Percentiles rank a stretch among this genome's conserved stretches.
phyloP scores from a whole-genome alignment of 1,140 invertebrate species.

The Cylas formicarius region DNA sequence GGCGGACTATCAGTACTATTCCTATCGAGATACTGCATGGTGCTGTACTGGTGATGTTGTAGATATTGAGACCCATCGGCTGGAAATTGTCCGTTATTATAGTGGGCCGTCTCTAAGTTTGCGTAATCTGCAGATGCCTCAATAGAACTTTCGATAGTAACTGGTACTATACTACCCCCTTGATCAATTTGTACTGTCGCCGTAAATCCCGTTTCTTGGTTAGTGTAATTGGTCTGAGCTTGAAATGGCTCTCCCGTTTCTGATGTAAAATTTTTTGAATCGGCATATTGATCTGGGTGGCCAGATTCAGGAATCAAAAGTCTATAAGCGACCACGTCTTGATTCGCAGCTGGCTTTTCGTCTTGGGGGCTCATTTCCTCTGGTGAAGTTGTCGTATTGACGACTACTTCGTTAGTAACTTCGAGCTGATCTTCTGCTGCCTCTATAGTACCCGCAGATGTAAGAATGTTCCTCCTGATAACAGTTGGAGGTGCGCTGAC shows the following conservation, averaged over 20 bases:
- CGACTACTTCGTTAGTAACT: slow-evolving; percentile 24
- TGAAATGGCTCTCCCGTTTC: background rate
- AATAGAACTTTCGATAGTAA: slow-evolving; percentile 16
- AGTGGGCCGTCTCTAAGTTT: slow-evolving; percentile 31
- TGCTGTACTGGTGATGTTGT: slow-evolving; percentile 27
- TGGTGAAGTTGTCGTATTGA: slow-evolving; percentile 22
- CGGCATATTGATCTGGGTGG: background rate
- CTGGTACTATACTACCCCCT: slow-evolving; percentile 7
- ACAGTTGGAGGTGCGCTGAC: slow-evolving; percentile 18
- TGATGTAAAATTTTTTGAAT: slow-evolving; percentile 5
- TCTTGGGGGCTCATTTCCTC: slow-evolving; percentile 15
- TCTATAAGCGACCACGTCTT: slow-evolving; percentile 10
- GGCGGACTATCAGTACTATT: slow-evolving; percentile 26
- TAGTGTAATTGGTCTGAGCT: background rate
- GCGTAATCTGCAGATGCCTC: slow-evolving; percentile 26
- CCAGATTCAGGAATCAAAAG: no score
- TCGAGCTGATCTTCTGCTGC: slow-evolving; percentile 27
- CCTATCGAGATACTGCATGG: slow-evolving; percentile 21
- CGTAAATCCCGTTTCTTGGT: background rate
- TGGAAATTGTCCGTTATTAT: slow-evolving; percentile 21
- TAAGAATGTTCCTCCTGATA: slow-evolving; percentile 28
- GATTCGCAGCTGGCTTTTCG: slow-evolving; percentile 6
- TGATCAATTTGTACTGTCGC: background rate
- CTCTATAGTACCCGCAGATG: slow-evolving; percentile 26
- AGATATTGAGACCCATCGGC: slow-evolving; percentile 28